Evolutionary conservation across 2,888 invertebrate genomes (phyloP), one percentile per base, ranked within the genome.

Genomic region (Charanyca ferruginea): DNA sequence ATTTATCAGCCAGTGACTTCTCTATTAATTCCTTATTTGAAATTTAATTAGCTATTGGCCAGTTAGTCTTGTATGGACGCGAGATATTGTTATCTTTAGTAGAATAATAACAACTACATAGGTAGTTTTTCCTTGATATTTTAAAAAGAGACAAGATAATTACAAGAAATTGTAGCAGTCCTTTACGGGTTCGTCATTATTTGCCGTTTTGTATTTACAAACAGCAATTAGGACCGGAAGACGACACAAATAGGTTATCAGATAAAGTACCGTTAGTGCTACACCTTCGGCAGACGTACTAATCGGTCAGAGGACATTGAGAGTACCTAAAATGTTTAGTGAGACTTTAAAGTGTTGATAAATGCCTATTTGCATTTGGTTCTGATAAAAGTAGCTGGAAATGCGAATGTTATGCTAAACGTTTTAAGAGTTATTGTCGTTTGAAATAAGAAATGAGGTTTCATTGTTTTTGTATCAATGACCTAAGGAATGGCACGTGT

Each of bases 191-290:
- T 67, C 44, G 70, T 80, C 72, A 77, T 80, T 82, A 81, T 82
- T 82, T 87, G 91, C 90, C 87, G 90, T 89, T 88, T 88, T 86
- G 85, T 88, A 87, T 70, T 72, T 88, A 84, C 80, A 84, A 89
- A 86, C 80, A 81, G 80, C 80, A 84, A 89, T 89, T 89, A 83
- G 83, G 89, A 80, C 90, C 92, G 91, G 91, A 92, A 91, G 81
- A 82, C 73, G 78, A 80, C 82, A 63, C 78, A 85, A 85, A 84
- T 81, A 72, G 83, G 80, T 87, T 90, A 91, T 91, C 90, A 78
- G 91, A 91, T 91, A 92, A 90, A 80, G 84, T 83, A 81, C 90
- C 89, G 90, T 86, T 87, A 80, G 54, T 48, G 77, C 54, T 80
- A 84, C 85, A 80, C 86, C 85, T 89, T 85, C 61, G 69, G 71